Conservation (phyloP, 2,888 invertebrate genomes). For the Ophion ventricosus region DNA sequence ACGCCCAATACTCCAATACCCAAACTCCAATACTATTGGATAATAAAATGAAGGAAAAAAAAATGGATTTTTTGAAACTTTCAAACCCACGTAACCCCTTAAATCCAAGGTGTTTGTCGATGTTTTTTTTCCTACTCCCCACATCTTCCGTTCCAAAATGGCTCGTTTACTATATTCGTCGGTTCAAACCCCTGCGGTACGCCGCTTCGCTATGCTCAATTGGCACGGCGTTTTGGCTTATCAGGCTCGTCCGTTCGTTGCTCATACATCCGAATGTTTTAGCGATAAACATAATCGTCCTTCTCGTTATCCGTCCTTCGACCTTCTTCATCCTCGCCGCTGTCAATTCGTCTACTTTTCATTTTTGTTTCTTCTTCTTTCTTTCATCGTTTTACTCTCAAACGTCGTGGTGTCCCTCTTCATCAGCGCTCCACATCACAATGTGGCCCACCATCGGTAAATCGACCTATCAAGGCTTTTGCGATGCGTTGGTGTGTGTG, state of each 20-base stretch:
- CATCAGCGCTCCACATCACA: slow-evolving; percentile 43
- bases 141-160: not conserved
- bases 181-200: not conserved
- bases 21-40: no score
- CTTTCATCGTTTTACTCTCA: not conserved
- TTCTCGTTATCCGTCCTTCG: slow-evolving; percentile 17
- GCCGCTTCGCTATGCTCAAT: not conserved
- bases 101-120: no score
- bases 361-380: not conserved
- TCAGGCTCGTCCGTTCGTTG: not conserved
- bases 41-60: no score
- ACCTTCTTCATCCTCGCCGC: slow-evolving; percentile 39
- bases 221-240: not conserved
- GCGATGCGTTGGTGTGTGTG: not conserved
- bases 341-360: slow-evolving; percentile 34
- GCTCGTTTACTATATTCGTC: not conserved
- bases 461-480: slow-evolving; percentile 31
- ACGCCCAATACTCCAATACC: no score
- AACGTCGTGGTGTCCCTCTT: slow-evolving; percentile 46
- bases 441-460: slow-evolving; percentile 23
- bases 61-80: no score
- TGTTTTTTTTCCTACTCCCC: no score
- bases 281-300: slow-evolving; percentile 13
- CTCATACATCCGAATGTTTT: not conserved
- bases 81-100: no score